These are phyloP conservation scores for Nasonia longicornis DNA, from an alignment of 1,140 invertebrate genomes.

Conservation along the genomic window DNA sequence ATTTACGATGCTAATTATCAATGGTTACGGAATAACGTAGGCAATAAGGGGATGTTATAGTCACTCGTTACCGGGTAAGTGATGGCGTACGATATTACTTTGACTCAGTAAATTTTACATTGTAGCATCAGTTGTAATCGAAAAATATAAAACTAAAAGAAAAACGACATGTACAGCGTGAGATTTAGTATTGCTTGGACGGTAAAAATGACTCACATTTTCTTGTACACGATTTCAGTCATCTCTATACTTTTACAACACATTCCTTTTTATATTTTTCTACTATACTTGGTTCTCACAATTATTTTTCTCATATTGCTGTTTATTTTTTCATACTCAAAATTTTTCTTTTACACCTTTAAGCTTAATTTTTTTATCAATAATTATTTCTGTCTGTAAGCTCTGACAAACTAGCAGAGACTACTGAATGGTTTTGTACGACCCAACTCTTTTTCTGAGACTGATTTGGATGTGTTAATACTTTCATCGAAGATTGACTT, in stretches of 20 bases:
- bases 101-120: not conserved
- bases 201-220: conserved; percentile 25
- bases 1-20: not conserved
- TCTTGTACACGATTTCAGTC: conserved; percentile 18
- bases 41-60: conserved; percentile 21
- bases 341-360: conserved; percentile 2
- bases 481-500: too few species aligned
- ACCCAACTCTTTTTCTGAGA: not conserved
- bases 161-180: not conserved
- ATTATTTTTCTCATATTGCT: conserved; percentile 27
- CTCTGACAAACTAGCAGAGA: not conserved
- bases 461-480: too few species aligned
- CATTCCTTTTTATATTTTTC: conserved; percentile 26
- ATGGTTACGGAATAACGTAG: conserved; percentile 27
- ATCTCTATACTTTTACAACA: conserved; percentile 3
- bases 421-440: not conserved
- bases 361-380: conserved; percentile 2
- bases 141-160: not conserved
- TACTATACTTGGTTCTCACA: conserved; percentile 2
- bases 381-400: not conserved
- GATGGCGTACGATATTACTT: not conserved
- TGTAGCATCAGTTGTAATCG: not conserved
- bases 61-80: conserved; percentile 7
- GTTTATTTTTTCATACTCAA: conserved; percentile 24
- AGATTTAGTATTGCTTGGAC: not conserved